Evolutionary conservation across 2,797 vertebrate genomes (phyloP), one percentile per base, ranked within the genome.

Genomic region (Etheostoma perlongum): DNA sequence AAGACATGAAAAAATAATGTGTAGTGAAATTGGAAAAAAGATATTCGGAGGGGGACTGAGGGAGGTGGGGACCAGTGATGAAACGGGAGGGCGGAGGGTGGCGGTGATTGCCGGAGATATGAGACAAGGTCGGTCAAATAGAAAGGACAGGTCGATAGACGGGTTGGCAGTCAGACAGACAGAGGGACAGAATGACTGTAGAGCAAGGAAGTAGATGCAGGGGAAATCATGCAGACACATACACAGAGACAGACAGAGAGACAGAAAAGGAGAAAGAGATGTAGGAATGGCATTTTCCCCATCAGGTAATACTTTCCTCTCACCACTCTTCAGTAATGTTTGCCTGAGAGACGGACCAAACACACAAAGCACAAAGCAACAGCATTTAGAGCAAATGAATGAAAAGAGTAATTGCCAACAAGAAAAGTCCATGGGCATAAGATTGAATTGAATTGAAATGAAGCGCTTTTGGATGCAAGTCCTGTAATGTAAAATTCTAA

Each of bases 1-100:
- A 91, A 92, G 91, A 92, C 85, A 74, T 86, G 84, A 89, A 89
- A 89, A 91, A 89, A 88, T 85, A 85, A 90, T 87, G 80, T 78
- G 86, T 62, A 59, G 81, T 74, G 86, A 90, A 89, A 88, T 83
- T 82, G 86, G 77, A 85, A 73, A 81, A 42, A 69, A 76, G 76
- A 84, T 82, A 84, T 85, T 86, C 79, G 47, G 67, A 78, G 79
- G 72, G 66, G 81, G 88, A 86, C 79, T 49, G 52, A 0, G 85
- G 85, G 88, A 86, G 46, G 58, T 52, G 76, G 82, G 77, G 87
- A 89, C 72, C 71, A 19, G 72, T 62, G 77, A 88, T 76, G 74
- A 84, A 84, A 81, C 52, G 63, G 61, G 67, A 77, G 25, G 61
- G 55, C 54, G 15, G 53, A 62, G 74, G 76, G 74, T 66, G 82